Evolutionary conservation across 1,140 invertebrate species (phyloP).

Genomic region (Platyscapa corneri): DNA sequence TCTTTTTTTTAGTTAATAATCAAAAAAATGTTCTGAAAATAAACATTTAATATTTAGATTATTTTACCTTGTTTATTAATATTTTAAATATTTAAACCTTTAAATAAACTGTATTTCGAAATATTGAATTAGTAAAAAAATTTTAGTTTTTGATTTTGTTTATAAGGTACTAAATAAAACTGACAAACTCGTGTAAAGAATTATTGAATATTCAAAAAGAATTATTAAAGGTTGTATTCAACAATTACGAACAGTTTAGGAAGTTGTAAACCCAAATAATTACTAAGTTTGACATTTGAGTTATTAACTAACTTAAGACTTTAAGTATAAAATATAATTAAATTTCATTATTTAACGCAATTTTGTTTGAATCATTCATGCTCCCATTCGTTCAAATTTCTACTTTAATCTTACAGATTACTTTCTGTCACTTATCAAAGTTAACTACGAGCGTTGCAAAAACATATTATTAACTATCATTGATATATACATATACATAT

Average conservation of each 20-base stretch:
- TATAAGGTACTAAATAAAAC: background rate
- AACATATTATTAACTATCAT: slow-evolving; percentile 32
- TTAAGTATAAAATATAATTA: slow-evolving; percentile 18
- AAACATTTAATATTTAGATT: too few relatives aligned
- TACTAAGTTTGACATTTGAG: background rate
- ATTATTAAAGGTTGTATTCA: slow-evolving; percentile 12
- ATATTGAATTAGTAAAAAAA: background rate
- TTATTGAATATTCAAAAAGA: too few relatives aligned
- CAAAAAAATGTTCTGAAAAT: too few relatives aligned
- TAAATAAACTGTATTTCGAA: background rate
- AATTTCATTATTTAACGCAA: slow-evolving; percentile 41
- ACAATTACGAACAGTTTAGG: slow-evolving; percentile 25
- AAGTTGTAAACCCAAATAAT: slow-evolving; percentile 6
- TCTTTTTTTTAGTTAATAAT: background rate
- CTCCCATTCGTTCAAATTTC: slow-evolving; percentile 43
- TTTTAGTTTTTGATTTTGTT: background rate
- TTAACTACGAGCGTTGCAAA: slow-evolving; percentile 22
- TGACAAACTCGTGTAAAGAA: background rate
- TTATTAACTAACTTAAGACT: slow-evolving; percentile 4
- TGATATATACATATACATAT: slow-evolving; percentile 52
- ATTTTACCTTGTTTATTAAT: too few relatives aligned
- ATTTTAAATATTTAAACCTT: too few relatives aligned
- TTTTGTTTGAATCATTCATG: slow-evolving; percentile 57
- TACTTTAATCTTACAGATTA: slow-evolving; percentile 53
- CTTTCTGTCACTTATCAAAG: slow-evolving; percentile 12